phyloP scores from a whole-genome alignment of 1,140 invertebrate species.

The Diuraphis noxia region DNA sequence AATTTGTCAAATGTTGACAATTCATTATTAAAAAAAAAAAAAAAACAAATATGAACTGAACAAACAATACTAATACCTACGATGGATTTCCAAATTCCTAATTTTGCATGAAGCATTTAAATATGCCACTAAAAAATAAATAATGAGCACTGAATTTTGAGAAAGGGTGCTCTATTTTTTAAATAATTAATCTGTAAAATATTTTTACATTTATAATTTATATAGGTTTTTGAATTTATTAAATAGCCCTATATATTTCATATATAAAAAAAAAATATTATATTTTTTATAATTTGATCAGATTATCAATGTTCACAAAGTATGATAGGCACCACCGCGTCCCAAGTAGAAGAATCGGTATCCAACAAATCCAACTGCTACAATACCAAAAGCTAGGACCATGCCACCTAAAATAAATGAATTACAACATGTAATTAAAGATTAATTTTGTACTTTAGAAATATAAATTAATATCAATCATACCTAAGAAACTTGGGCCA shows the following conservation, averaged over 20 bases:
- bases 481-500: constrained; percentile 48
- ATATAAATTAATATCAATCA: background rate
- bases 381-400: constrained; percentile 37
- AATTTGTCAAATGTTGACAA: constrained; percentile 28
- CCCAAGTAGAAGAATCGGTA: constrained; percentile 46
- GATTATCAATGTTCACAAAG: constrained; percentile 42
- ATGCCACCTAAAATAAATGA: constrained; percentile 34
- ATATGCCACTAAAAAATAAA: constrained; percentile 35
- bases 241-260: constrained; percentile 21
- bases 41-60: constrained; percentile 28
- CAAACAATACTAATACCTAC: constrained; percentile 29
- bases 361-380: constrained; percentile 35
- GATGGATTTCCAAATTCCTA: background rate
- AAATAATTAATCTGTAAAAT: constrained; percentile 36
- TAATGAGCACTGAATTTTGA: constrained; percentile 42
- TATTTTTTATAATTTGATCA: constrained; percentile 47
- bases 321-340: constrained; percentile 44
- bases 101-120: constrained; percentile 26
- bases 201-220: constrained; percentile 41
- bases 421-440: background rate
- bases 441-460: background rate
- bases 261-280: constrained; percentile 33
- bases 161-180: constrained; percentile 8
- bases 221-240: constrained; percentile 26
- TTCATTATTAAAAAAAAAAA: constrained; percentile 29